Conservation (phyloP, 2,113 vertebrate species). For the Mola mola region DNA sequence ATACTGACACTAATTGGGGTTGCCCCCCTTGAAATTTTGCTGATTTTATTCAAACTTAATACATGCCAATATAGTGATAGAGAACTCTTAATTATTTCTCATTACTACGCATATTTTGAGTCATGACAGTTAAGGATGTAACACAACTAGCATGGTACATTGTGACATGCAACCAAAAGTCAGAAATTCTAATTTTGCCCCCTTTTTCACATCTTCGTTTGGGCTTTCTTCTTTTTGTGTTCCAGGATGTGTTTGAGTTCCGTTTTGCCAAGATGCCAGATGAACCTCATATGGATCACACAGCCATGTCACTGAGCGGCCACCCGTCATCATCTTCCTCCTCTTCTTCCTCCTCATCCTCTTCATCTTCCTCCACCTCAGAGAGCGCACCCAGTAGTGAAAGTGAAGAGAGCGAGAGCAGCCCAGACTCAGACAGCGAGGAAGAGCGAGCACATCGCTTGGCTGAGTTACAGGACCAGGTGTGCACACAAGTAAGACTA, state of each 20-base stretch:
- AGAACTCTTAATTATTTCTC: too few species aligned
- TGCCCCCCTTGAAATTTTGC: too few species aligned
- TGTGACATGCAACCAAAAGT: too few species aligned
- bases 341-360: conserved; percentile 78
- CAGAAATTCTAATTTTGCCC: too few species aligned
- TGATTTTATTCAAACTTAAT: too few species aligned
- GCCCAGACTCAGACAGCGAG: conserved; percentile 91
- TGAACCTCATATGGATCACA: conserved; percentile 82
- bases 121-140: too few species aligned
- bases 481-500: conserved; percentile 83
- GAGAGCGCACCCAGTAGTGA: conserved; percentile 89
- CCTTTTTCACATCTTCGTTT: not conserved
- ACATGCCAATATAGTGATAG: too few species aligned
- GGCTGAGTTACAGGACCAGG: conserved; percentile 94
- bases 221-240: not conserved
- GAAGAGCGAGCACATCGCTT: conserved; percentile 92
- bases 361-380: conserved; percentile 86
- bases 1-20: too few species aligned
- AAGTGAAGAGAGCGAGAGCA: conserved; percentile 87
- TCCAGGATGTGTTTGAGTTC: conserved; percentile 95
- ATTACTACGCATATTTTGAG: too few species aligned
- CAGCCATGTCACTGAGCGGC: conserved; percentile 77
- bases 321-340: conserved; percentile 73
- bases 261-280: conserved; percentile 96
- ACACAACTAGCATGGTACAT: too few species aligned